Conservation (phyloP, 2,797 vertebrate genomes). For the Micromesistius poutassou region DNA sequence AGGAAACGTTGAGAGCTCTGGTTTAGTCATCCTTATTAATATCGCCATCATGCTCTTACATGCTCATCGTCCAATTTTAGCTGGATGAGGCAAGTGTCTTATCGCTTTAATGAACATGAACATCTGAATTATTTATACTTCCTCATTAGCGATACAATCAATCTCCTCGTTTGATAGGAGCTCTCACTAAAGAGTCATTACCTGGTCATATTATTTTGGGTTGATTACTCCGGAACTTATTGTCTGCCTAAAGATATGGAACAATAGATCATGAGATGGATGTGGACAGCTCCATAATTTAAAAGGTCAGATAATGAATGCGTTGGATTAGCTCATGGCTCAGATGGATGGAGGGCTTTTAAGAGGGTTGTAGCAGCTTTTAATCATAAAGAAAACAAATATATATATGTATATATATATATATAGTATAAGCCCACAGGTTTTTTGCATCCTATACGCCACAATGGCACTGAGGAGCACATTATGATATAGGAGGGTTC, state of each 20-base stretch:
- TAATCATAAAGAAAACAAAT: neutral
- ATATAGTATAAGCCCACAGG: neutral
- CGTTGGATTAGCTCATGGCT: neutral
- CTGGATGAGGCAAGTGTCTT: neutral
- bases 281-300: slow-evolving; percentile 39
- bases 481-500: neutral
- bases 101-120: slow-evolving; percentile 4
- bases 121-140: slow-evolving; percentile 22
- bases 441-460: neutral
- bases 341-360: neutral
- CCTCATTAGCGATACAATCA: slow-evolving; percentile 27
- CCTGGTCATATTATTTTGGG: slow-evolving; percentile 45
- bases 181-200: slow-evolving; percentile 57
- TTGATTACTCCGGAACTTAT: slow-evolving; percentile 60
- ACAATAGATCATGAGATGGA: slow-evolving; percentile 54
- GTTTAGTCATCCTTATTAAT: neutral
- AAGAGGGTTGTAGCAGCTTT: neutral
- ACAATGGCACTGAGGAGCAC: neutral
- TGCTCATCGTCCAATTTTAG: neutral
- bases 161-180: slow-evolving; percentile 47
- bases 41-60: neutral
- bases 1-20: too few species aligned
- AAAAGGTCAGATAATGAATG: slow-evolving; percentile 33
- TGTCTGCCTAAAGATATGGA: slow-evolving; percentile 47
- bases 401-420: neutral